A percentile compares a stretch with the other conserved stretches of the same genome.
Evolutionary conservation across 1,140 invertebrate genomes (phyloP).

Genomic region (Calliphora vicina): DNA sequence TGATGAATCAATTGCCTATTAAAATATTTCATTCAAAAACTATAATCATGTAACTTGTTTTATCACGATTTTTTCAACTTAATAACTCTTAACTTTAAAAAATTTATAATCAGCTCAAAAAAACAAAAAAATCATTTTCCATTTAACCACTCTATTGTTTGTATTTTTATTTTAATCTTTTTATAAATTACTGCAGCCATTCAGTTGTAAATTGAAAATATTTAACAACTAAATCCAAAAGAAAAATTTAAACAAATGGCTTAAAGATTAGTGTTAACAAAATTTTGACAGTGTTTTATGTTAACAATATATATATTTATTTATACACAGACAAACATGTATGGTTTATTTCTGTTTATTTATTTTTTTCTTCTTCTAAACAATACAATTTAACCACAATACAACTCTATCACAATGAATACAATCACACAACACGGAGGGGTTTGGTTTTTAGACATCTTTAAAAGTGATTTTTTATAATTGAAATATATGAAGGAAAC

Average conservation of each 20-base stretch:
- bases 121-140: background rate
- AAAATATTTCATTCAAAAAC: background rate
- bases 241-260: slow-evolving; percentile 5
- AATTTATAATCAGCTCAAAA: background rate
- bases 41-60: background rate
- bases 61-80: background rate
- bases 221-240: slow-evolving; percentile 2
- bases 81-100: background rate
- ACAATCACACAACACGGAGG: background rate
- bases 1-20: background rate
- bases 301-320: background rate
- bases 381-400: background rate
- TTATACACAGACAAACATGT: background rate
- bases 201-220: slow-evolving; percentile 11
- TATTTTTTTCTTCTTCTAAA: background rate
- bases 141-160: background rate
- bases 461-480: background rate
- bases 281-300: slow-evolving; percentile 13
- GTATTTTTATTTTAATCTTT: background rate
- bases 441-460: background rate
- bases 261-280: background rate
- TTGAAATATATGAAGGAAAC: slow-evolving; percentile 2
- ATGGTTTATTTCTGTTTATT: background rate
- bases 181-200: background rate
- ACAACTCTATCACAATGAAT: background rate